A percentile compares a stretch with the other conserved stretches of the same genome.
Conservation (phyloP, 2,888 invertebrate genomes). For the Polymixis flavicincta region DNA sequence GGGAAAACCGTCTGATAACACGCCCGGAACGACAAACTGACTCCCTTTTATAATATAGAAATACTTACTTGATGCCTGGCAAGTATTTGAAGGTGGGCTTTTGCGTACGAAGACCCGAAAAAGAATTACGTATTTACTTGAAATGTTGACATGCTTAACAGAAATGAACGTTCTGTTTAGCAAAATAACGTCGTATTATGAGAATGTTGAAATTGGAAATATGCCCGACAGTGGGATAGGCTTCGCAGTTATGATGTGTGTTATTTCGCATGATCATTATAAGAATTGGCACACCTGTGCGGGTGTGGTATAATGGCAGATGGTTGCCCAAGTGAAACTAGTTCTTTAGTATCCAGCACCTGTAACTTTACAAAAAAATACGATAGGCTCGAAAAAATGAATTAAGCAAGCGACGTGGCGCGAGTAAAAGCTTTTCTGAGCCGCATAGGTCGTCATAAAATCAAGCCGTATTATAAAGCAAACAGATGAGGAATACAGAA, state of each 20-base stretch:
- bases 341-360: neutral
- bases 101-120: neutral
- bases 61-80: neutral
- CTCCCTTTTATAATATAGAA: constrained; percentile 6
- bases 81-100: neutral
- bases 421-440: neutral
- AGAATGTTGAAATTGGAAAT: neutral
- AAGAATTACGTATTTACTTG: too few species aligned
- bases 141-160: neutral
- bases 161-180: neutral
- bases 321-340: neutral
- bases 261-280: constrained; percentile 15
- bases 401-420: neutral
- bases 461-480: neutral
- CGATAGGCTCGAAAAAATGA: neutral
- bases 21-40: constrained; percentile 22
- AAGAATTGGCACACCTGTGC: neutral
- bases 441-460: neutral
- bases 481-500: neutral
- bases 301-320: constrained; percentile 4
- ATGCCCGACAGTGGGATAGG: neutral
- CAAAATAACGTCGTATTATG: neutral
- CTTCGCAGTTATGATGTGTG: neutral
- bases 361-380: neutral
- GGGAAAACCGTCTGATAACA: constrained; percentile 66